Evolutionary conservation across 2,888 invertebrate genomes (phyloP).

Genomic region (Noctua pronuba): DNA sequence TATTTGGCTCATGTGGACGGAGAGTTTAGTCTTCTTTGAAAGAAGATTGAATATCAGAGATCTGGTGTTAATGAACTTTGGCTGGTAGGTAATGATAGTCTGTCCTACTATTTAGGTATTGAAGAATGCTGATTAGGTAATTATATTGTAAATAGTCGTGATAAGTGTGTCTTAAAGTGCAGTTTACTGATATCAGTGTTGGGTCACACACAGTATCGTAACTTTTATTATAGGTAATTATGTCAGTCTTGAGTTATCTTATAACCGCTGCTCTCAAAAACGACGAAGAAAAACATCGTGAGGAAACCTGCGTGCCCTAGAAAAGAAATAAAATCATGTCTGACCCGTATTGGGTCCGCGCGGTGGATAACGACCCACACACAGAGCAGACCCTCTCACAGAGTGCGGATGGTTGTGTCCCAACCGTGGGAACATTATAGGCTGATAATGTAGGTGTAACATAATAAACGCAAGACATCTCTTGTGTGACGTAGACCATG

Average conservation of each 20-base stretch:
- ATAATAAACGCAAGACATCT: too few species aligned
- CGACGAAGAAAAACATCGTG: not conserved
- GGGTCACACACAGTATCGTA: not conserved
- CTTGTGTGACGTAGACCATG: too few species aligned
- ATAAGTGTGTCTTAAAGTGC: not conserved
- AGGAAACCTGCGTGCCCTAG: not conserved
- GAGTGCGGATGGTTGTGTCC: too few species aligned
- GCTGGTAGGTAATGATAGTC: not conserved
- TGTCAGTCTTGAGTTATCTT: too few species aligned
- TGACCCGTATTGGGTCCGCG: not conserved
- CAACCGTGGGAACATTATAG: too few species aligned
- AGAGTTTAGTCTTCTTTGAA: not conserved
- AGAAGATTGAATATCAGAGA: not conserved
- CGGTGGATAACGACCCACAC: too few species aligned
- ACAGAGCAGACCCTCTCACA: too few species aligned
- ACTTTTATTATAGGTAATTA: not conserved
- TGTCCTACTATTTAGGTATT: not conserved
- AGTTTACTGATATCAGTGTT: slow-evolving; percentile 8
- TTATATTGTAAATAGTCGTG: slow-evolving; percentile 12
- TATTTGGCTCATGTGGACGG: not conserved
- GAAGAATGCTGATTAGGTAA: not conserved
- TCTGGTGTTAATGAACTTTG: not conserved
- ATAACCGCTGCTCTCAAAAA: not conserved
- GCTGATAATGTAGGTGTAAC: too few species aligned
- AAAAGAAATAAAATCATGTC: not conserved